Base-by-base conservation (phyloP, 1,140 invertebrate genomes). In the Vanessa tameamea region DNA sequence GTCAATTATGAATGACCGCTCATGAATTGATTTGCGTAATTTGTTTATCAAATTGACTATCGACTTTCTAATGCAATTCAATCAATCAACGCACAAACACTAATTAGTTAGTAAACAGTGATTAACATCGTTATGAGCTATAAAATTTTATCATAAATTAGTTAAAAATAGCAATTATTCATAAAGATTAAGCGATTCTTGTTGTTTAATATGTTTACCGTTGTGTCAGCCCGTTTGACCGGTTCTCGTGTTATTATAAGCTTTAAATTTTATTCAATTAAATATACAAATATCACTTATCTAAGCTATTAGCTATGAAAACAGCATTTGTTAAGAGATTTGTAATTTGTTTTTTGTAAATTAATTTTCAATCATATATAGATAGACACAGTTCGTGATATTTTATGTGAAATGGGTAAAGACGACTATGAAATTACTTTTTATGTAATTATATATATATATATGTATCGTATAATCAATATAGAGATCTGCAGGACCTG, bases 31-130 rank as follows among this genome's bases (percentile, higher is more conserved):
- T 65, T 65, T 65, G 64, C 64, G 20, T 50, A 65, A 48, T 47
- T 51, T 65, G 43, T 65, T 65, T 43, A 65, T 51, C 69, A 64
- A 48, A 8, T 6, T 26, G 47, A 9, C 55, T 73, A 68, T 68
- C 47, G 64, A 67, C 71, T 73, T 73, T 73, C 71, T 73, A 73
- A 73, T 64, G 53, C 59, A 65, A 50, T 53, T 47, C 71, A 67
- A 73, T 78, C 72, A 73, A 67, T 77, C 67, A 74, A 78, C 59
- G 20, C 26, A 59, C 53, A 71, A 68, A 71, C 66, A 51, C 69
- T 74, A 77, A 77, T 77, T 77, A 77, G 68, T 64, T 64, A 55
- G 20, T 72, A 72, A 47, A 66, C 69, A 75, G 61, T 75, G 75
- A 78, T 78, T 78, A 78, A 69, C 63, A 69, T 68, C 71, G 55